Conservation (phyloP, 2,888 invertebrate genomes). For the Rhagophthalmus giganteus region DNA sequence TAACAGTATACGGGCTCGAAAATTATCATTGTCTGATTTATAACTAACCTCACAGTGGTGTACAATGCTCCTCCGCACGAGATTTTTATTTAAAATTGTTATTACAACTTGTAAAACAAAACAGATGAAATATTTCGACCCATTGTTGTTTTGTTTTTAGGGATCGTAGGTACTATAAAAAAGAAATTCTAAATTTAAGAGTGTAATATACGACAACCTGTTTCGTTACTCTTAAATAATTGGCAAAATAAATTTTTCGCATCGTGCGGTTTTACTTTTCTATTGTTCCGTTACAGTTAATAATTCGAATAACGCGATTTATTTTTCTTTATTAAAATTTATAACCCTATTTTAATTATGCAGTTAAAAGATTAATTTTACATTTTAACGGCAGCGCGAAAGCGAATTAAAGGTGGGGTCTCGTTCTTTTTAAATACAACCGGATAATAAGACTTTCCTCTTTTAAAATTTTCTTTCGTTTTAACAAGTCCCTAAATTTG, state of each 20-base stretch:
- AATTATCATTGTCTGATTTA: conserved; percentile 30
- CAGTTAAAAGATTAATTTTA: too few species aligned
- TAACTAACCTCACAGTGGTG: conserved; percentile 24
- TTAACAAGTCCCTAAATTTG: conserved; percentile 9
- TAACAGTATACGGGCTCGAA: conserved; percentile 23
- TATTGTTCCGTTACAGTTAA: too few species aligned
- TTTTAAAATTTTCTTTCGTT: conserved; percentile 3
- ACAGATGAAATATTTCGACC: conserved; percentile 24
- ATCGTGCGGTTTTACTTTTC: too few species aligned
- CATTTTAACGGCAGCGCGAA: too few species aligned
- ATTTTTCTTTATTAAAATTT: too few species aligned
- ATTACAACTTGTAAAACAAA: conserved; percentile 28
- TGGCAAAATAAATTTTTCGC: too few species aligned
- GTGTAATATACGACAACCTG: too few species aligned
- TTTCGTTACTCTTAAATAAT: too few species aligned
- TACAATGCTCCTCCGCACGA: conserved; percentile 23
- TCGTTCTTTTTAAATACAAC: too few species aligned
- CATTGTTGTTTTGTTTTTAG: conserved; percentile 15
- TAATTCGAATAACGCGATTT: too few species aligned
- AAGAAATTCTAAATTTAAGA: not conserved
- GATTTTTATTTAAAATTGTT: conserved; percentile 21
- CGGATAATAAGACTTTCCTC: not conserved
- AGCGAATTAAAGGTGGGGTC: too few species aligned
- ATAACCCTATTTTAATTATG: too few species aligned
- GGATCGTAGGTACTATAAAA: conserved; percentile 4